These are phyloP conservation scores for Channa striata DNA, from an alignment of 2,797 vertebrate species.

Conservation along the genomic window DNA sequence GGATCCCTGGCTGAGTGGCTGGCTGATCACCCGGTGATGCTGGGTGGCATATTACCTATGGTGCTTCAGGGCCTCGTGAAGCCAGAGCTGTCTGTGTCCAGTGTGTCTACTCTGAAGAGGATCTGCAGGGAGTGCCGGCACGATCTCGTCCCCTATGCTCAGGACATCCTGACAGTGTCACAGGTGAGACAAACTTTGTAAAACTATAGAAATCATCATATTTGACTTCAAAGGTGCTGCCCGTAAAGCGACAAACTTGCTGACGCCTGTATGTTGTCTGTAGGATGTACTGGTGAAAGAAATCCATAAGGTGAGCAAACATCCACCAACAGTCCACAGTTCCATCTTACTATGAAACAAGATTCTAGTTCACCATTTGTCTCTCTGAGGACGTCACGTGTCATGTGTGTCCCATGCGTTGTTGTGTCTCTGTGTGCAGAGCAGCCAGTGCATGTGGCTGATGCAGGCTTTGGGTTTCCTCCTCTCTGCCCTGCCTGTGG, in stretches of 20 bases:
- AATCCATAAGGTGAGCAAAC: conserved; percentile 93
- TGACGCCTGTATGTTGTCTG: conserved; percentile 34
- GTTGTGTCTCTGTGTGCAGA: conserved; percentile 82
- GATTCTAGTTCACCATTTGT: not conserved
- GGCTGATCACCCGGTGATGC: conserved; percentile 96
- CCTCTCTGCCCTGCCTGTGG: conserved; percentile 92
- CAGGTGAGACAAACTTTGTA: conserved; percentile 74
- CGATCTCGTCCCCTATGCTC: conserved; percentile 90
- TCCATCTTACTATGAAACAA: not conserved
- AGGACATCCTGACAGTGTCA: conserved; percentile 93
- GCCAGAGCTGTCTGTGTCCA: conserved; percentile 94
- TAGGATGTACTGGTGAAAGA: conserved; percentile 95
- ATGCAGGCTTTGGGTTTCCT: conserved; percentile 99
- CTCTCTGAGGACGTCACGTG: conserved; percentile 20
- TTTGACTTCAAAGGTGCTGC: not conserved
- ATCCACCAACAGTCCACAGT: conserved; percentile 4
- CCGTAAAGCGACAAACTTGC: not conserved
- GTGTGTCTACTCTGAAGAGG: conserved; percentile 96
- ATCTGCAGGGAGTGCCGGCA: conserved; percentile 97
- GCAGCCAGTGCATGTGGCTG: conserved; percentile 98
- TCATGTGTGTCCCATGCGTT: conserved; percentile 28
- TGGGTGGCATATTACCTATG: conserved; percentile 92
- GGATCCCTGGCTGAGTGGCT: conserved; percentile 98
- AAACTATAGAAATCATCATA: not conserved
- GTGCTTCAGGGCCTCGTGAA: conserved; percentile 94